Evolutionary conservation across 1,140 invertebrate species (phyloP), one percentile per base, ranked within the genome.

Genomic region (Drosophila nigrodunni): DNA sequence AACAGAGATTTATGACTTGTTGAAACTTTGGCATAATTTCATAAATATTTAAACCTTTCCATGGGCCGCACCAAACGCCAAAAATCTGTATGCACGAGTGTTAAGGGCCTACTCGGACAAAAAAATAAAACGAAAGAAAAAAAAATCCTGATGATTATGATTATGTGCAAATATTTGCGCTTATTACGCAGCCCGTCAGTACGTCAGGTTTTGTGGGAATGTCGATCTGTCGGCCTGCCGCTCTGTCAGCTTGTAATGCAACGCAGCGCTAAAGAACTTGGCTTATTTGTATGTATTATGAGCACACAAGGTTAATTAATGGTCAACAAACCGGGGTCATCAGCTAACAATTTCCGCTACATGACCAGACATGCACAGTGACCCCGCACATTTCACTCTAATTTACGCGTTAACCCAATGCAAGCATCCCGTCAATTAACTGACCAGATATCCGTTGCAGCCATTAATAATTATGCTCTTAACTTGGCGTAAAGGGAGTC

Each of bases 31-130:
- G 67, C 80, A 88, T 89, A 88, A 88, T 88, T 89, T 88, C 85
- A 88, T 88, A 88, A 88, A 88, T 88, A 88, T 88, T 88, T 88
- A 88, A 89, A 88, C 77, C 87, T 89, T 88, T 88, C 78, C 77
- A 62, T 67, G 73, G 46, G 64, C 78, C 70, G 71, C 57, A 46
- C 37, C 62, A 77, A 41, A 54, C 30, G 34, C 18, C 47, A 25
- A 4, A 49, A 74, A 65, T 61, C 43, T 59, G 55, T 52, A 50
- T 54, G 59, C 59, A 71, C 64, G 59, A 61, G 18, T 39, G 35
- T 55, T 15, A 37, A 7, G 34, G 10, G 3, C 49, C 21, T 35
- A 21, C 44, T 11, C 55, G 2, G 9, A 6, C 15, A 8, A 59
- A 46, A 76, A 70, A 62, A 49, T 52, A 30, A 30, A 30, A 8